Evolutionary conservation across 2,797 vertebrate genomes (phyloP), one percentile per base, ranked within the genome.

Genomic region (Rhinella marina): DNA sequence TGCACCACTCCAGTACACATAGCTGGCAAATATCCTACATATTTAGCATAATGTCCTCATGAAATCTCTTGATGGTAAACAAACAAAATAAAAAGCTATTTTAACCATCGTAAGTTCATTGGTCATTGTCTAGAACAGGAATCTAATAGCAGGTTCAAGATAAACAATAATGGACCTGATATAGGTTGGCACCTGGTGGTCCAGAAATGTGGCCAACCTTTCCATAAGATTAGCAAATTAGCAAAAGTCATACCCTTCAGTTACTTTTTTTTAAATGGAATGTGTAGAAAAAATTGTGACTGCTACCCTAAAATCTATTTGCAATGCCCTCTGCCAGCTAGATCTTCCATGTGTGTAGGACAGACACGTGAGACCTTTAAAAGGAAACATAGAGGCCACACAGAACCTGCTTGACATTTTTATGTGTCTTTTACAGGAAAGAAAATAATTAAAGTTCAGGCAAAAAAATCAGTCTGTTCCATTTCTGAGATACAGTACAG

Each of bases 401-500:
- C 11, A 77, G 75, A 77, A 50, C 75, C 75, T 23, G 75, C n/a
- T 14, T 77, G 75, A 54, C 50, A 77, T 77, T 77, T 75, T 77
- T 77, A n/a, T 52, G 75, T 77, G 75, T 77, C 75, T n/a, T 77
- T 77, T 77, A 77, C 48, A 54, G 23, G 75, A 77, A 77, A 76
- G 73, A 76, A 52, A 73, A 75, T 75, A 75, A 75, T 75, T 75
- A 75, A 75, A 75, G 72, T 75, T 75, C 72, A 75, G 41, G 72
- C 41, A 41, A 23, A 48, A 73, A 52, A 76, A 76, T 50, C 41
- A 11, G 7, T 52, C 73, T 76, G 3, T 76, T 5, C 73, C 73
- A 76, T 50, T 48, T 76, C 23, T n/a, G 48, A 41, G 41, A 41
- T 41, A 41, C 50, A n/a, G n/a, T n/a, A n/a, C n/a, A n/a, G 1